A percentile compares a stretch with the other conserved stretches of the same genome.
phyloP scores from a whole-genome alignment of 2,113 vertebrate species.

The Plecturocebus donacophilus region DNA sequence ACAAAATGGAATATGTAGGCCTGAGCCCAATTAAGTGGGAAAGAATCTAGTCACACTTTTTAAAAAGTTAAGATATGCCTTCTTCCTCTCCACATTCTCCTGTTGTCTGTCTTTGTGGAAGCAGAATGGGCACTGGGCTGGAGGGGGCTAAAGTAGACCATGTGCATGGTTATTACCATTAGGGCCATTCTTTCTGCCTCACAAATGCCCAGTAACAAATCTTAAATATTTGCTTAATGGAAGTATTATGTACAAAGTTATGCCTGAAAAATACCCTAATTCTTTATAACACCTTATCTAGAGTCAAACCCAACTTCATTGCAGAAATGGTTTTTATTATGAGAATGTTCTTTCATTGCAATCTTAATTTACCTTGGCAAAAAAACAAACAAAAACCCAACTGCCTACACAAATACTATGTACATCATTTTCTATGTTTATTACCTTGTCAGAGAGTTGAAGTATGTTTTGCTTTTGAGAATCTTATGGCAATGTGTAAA shows the following conservation, averaged over 20 bases:
- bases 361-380: not conserved
- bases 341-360: not conserved
- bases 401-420: not conserved
- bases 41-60: not conserved
- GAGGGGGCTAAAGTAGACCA: not conserved
- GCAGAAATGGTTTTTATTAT: not conserved
- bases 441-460: not conserved
- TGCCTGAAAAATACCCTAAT: not conserved
- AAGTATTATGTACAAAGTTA: not conserved
- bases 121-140: not conserved
- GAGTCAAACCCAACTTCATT: not conserved
- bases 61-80: not conserved
- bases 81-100: not conserved
- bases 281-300: not conserved
- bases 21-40: not conserved
- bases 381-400: not conserved
- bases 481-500: not conserved
- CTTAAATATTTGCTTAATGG: not conserved
- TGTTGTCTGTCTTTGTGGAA: not conserved
- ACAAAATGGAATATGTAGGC: constrained; percentile 1
- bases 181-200: not conserved
- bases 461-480: not conserved
- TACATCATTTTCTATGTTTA: not conserved
- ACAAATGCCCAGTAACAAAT: not conserved
- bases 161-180: not conserved